These are phyloP conservation scores for Drosophila kanekoi DNA, from an alignment of 2,888 invertebrate species.

Conservation along the genomic window DNA sequence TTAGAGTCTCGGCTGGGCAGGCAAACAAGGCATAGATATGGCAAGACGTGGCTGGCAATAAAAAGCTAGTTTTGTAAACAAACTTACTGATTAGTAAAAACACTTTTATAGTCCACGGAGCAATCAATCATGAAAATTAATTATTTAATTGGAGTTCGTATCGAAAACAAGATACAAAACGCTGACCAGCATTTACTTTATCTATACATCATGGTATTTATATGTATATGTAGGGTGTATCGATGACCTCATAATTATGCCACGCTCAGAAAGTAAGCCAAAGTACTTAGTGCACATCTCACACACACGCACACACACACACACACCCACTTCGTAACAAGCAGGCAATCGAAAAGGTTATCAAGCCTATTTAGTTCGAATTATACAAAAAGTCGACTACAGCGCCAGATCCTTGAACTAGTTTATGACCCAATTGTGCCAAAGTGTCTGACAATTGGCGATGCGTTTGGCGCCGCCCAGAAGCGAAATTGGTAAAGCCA, in stretches of 20 bases:
- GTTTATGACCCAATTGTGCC: constrained; percentile 81
- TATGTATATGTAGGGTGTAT: background rate
- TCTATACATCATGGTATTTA: background rate
- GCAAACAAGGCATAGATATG: background rate
- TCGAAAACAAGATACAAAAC: constrained; percentile 18
- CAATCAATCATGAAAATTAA: constrained; percentile 53
- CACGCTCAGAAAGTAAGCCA: constrained; percentile 14
- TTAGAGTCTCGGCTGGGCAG: constrained; percentile 7
- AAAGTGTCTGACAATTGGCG: constrained; percentile 75
- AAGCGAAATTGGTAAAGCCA: constrained; percentile 46
- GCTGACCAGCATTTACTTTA: background rate
- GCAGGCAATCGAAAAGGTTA: constrained; percentile 37
- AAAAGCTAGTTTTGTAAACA: constrained; percentile 25
- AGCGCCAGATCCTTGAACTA: constrained; percentile 67
- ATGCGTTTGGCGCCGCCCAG: constrained; percentile 54
- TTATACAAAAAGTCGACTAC: constrained; percentile 41
- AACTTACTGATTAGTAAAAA: constrained; percentile 45
- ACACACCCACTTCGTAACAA: background rate
- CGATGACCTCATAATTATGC: constrained; percentile 45
- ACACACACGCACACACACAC: background rate
- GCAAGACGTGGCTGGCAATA: background rate
- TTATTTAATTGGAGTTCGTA: constrained; percentile 42
- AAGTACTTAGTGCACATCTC: constrained; percentile 23
- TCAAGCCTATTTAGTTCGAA: constrained; percentile 34
- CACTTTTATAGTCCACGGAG: constrained; percentile 17